Evolutionary conservation across 2,888 invertebrate genomes (phyloP).

Genomic region (Sabellastarte sp.): DNA sequence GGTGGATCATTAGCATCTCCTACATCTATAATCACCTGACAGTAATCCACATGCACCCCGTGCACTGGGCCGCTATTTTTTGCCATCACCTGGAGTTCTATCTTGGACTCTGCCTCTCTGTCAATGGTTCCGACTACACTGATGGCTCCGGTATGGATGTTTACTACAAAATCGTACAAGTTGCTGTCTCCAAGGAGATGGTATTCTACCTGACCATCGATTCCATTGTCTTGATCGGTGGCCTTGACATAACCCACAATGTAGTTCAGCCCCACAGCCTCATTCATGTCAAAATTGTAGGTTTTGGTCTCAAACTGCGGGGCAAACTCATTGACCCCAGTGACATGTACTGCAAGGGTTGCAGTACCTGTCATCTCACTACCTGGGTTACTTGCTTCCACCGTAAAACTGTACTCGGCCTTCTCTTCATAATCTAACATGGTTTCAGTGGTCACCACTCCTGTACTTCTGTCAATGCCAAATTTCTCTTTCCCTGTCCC

Average conservation of each 20-base stretch:
- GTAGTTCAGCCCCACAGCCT: conserved; percentile 41
- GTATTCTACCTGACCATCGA: conserved; percentile 70
- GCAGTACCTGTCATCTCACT: conserved; percentile 13
- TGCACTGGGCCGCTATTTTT: conserved; percentile 92
- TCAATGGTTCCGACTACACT: conserved; percentile 70
- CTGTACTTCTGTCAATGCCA: conserved; percentile 74
- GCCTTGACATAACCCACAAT: conserved; percentile 39
- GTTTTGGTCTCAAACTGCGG: conserved; percentile 40
- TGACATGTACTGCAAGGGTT: conserved; percentile 41
- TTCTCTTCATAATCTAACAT: conserved; percentile 87
- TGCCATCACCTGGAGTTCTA: conserved; percentile 78
- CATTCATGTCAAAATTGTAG: conserved; percentile 46
- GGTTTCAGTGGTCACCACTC: conserved; percentile 72
- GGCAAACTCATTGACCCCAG: conserved; percentile 48
- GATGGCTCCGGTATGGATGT: conserved; percentile 77
- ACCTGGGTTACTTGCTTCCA: conserved; percentile 84
- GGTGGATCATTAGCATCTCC: conserved; percentile 97
- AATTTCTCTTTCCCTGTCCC: conserved; percentile 69
- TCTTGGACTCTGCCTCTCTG: conserved; percentile 43
- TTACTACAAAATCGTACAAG: conserved; percentile 84
- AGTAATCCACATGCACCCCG: conserved; percentile 93
- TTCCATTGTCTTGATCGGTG: conserved; percentile 44
- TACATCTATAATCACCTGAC: conserved; percentile 87
- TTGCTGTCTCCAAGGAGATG: conserved; percentile 91
- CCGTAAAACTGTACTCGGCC: conserved; percentile 71